Evolutionary conservation across 2,113 vertebrate genomes (phyloP).

Genomic region (Choloepus hoffmanni): DNA sequence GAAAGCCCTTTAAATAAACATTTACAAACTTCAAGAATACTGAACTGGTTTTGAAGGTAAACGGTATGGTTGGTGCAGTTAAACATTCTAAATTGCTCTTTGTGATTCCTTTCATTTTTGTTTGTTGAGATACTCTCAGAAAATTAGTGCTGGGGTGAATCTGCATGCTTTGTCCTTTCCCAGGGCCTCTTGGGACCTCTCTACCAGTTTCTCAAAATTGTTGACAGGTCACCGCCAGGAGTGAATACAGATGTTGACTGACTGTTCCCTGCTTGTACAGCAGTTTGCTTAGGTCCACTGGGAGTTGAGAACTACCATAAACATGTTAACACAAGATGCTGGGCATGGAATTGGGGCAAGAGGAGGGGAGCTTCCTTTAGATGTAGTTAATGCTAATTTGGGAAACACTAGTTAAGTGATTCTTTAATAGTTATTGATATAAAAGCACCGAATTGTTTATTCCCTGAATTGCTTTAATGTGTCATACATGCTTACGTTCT

Average conservation of each 20-base stretch:
- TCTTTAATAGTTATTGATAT: neutral
- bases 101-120: slow-evolving; percentile 8
- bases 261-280: neutral
- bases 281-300: neutral
- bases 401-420: neutral
- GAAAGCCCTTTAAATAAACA: slow-evolving; percentile 31
- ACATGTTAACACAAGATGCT: neutral
- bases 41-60: neutral
- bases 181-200: neutral
- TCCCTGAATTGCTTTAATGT: neutral
- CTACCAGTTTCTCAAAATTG: neutral
- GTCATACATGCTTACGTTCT: neutral
- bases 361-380: neutral
- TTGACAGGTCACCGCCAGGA: neutral
- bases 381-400: neutral
- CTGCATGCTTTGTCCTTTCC: neutral
- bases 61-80: neutral
- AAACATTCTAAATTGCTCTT: slow-evolving; percentile 9
- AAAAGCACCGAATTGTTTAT: slow-evolving; percentile 17
- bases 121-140: slow-evolving; percentile 39
- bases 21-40: neutral
- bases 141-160: slow-evolving; percentile 17
- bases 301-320: neutral
- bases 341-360: no score
- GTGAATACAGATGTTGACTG: neutral